Evolutionary conservation across 1,140 invertebrate genomes (phyloP).

Genomic region (Hormaphis cornu): DNA sequence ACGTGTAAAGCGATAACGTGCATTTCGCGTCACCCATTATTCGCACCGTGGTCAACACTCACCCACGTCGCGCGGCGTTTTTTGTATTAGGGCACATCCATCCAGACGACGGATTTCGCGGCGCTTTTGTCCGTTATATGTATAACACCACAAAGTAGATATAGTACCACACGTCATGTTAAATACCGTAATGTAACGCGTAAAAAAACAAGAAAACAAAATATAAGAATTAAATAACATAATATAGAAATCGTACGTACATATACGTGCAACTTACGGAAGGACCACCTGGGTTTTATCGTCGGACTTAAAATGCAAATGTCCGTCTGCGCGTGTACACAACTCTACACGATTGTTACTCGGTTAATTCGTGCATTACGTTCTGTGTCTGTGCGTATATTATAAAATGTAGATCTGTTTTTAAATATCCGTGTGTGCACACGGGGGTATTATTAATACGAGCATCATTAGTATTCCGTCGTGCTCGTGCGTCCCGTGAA

Average conservation of each 20-base stretch:
- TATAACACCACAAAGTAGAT: too few species aligned
- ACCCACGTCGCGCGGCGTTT: too few species aligned
- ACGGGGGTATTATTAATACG: background rate
- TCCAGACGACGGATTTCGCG: too few species aligned
- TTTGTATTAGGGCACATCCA: too few species aligned
- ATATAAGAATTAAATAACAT: too few species aligned
- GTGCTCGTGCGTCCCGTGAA: background rate
- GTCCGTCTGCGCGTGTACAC: background rate
- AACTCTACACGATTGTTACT: conserved; percentile 12
- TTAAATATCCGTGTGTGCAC: background rate
- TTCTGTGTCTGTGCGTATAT: background rate
- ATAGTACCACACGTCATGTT: too few species aligned
- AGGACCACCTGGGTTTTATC: conserved; percentile 16
- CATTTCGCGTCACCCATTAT: too few species aligned
- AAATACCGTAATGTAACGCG: too few species aligned
- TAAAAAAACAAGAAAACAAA: too few species aligned
- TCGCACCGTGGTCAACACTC: too few species aligned
- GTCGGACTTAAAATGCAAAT: background rate
- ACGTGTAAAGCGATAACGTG: too few species aligned
- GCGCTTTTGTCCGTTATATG: too few species aligned
- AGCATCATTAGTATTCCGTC: conserved; percentile 15
- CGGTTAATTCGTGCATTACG: conserved; percentile 1
- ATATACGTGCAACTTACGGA: background rate
- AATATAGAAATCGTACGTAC: background rate
- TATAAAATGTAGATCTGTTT: conserved; percentile 16